Conservation (phyloP, 2,113 vertebrate genomes). For the Toxotes chatareus region DNA sequence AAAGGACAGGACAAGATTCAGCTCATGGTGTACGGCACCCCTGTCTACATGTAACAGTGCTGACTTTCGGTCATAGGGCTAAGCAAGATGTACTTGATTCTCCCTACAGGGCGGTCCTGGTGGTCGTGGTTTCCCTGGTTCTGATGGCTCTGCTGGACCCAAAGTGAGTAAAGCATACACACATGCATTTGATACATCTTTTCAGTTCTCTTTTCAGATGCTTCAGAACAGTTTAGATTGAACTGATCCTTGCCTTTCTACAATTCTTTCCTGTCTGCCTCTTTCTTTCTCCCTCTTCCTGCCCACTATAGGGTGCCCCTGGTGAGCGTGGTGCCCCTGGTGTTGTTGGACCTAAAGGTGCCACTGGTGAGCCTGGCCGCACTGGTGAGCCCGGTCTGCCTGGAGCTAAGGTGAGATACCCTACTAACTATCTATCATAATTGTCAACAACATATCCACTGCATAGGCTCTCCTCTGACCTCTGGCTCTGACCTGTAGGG, state of each 20-base stretch:
- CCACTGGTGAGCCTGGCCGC: constrained; percentile 94
- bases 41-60: not conserved
- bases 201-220: not conserved
- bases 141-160: constrained; percentile 91
- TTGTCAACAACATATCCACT: not conserved
- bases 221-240: not conserved
- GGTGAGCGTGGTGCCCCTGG: constrained; percentile 94
- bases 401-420: constrained; percentile 91
- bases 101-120: constrained; percentile 90
- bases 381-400: constrained; percentile 95
- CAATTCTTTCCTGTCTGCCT: not conserved
- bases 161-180: constrained; percentile 85
- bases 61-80: not conserved
- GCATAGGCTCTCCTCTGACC: constrained; percentile 13
- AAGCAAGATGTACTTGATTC: constrained; percentile 44
- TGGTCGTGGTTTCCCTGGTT: constrained; percentile 95
- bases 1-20: not conserved
- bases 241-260: not conserved
- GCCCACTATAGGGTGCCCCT: constrained; percentile 85
- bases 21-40: not conserved
- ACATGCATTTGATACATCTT: not conserved
- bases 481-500: constrained; percentile 83
- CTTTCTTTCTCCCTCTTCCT: not conserved
- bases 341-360: constrained; percentile 91
- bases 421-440: not conserved